Evolutionary conservation across 2,797 vertebrate genomes (phyloP).

Genomic region (Eulemur rubriventer): DNA sequence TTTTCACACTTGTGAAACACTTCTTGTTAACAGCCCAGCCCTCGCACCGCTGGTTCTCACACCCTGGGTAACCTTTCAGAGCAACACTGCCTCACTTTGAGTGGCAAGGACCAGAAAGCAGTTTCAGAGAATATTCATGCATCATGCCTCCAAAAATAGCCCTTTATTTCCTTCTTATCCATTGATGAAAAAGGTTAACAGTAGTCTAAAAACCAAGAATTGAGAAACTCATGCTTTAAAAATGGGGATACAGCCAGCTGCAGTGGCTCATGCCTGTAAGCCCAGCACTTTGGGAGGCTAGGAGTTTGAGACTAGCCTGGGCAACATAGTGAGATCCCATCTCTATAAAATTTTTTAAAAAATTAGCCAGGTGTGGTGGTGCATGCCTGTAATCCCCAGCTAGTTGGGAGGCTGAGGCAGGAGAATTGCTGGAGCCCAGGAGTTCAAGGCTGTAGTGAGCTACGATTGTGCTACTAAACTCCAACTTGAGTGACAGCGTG

Average conservation of each 20-base stretch:
- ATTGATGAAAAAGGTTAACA: background rate
- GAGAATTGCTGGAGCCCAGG: background rate
- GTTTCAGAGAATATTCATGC: background rate
- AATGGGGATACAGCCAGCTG: background rate
- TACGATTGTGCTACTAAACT: background rate
- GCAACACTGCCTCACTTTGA: background rate
- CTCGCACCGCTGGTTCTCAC: background rate
- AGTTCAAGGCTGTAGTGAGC: background rate
- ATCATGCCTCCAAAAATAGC: constrained; percentile 38
- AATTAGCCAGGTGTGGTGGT: background rate
- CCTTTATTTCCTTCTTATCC: constrained; percentile 24
- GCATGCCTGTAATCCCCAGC: background rate
- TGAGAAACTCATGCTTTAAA: background rate
- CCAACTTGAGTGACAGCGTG: background rate
- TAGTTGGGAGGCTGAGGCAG: background rate
- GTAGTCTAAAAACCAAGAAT: background rate
- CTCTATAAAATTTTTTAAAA: background rate
- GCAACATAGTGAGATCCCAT: background rate
- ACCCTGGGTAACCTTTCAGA: background rate
- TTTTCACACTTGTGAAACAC: background rate
- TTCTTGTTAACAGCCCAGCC: background rate
- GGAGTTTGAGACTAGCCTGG: background rate
- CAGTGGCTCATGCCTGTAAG: background rate
- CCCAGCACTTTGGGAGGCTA: background rate
- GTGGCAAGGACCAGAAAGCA: background rate